Evolutionary conservation across 2,113 vertebrate species (phyloP).

Genomic region (Picathartes gymnocephalus): DNA sequence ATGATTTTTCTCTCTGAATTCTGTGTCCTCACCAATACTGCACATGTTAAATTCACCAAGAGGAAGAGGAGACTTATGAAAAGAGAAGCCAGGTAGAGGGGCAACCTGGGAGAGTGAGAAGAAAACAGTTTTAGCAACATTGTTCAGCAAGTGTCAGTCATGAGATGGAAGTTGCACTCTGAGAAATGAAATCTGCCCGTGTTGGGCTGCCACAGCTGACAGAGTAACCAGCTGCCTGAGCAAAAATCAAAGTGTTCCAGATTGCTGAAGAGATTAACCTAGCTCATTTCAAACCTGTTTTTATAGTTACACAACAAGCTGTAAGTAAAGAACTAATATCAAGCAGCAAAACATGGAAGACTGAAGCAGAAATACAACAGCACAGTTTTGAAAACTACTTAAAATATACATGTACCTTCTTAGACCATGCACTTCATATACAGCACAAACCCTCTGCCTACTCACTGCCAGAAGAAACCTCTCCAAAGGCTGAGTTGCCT

Average conservation of each 20-base stretch:
- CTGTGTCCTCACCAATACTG: slow-evolving; percentile 86
- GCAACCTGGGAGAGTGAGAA: slow-evolving; percentile 73
- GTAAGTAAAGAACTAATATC: background rate
- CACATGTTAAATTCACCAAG: slow-evolving; percentile 90
- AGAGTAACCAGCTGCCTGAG: background rate
- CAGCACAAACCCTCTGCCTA: background rate
- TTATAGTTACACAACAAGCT: background rate
- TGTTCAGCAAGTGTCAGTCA: slow-evolving; percentile 6
- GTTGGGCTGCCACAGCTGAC: background rate
- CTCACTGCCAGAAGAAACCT: background rate
- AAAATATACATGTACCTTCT: background rate
- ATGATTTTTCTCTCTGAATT: slow-evolving; percentile 79
- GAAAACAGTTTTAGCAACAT: slow-evolving; percentile 39
- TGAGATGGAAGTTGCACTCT: background rate
- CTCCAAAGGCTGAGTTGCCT: background rate
- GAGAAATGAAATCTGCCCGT: background rate
- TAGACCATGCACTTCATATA: fast-evolving
- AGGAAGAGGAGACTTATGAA: slow-evolving; percentile 90
- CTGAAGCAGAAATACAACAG: background rate
- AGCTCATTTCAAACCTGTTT: background rate
- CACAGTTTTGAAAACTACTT: background rate
- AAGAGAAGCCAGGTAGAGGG: slow-evolving; percentile 86
- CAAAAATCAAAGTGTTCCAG: background rate
- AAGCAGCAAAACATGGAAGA: background rate
- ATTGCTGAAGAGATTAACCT: background rate